Evolutionary conservation across 2,888 invertebrate genomes (phyloP).

Genomic region (Amphimallon solstitiale): DNA sequence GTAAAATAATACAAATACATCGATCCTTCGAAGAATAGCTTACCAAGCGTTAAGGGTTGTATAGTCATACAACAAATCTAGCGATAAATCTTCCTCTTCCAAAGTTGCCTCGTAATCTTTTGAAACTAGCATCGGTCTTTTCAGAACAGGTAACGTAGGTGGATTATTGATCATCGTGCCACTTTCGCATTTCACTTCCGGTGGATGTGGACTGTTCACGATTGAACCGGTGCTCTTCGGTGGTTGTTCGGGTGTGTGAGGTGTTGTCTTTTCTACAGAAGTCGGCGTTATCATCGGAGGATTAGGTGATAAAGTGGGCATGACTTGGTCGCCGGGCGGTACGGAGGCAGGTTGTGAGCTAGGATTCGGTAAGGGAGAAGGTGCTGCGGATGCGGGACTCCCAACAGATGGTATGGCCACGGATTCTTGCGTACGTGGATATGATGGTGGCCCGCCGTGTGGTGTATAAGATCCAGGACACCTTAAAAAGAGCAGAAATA

Average conservation of each 20-base stretch:
- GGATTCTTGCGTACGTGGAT: slow-evolving; percentile 69
- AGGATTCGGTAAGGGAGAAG: slow-evolving; percentile 77
- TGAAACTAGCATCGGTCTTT: slow-evolving; percentile 81
- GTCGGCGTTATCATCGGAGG: slow-evolving; percentile 63
- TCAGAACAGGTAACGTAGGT: slow-evolving; percentile 60
- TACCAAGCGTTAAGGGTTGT: slow-evolving; percentile 85
- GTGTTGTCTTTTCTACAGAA: slow-evolving; percentile 53
- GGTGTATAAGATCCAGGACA: slow-evolving; percentile 66
- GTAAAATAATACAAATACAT: background rate
- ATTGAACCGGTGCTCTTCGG: slow-evolving; percentile 53
- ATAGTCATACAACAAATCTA: slow-evolving; percentile 90
- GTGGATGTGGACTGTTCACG: slow-evolving; percentile 49
- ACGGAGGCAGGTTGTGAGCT: slow-evolving; percentile 78
- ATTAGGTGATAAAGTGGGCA: slow-evolving; percentile 80
- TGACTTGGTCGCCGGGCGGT: slow-evolving; percentile 72
- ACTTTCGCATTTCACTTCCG: slow-evolving; percentile 55
- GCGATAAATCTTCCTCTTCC: slow-evolving; percentile 81
- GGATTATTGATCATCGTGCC: slow-evolving; percentile 46
- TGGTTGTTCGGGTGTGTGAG: slow-evolving; percentile 46
- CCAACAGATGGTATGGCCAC: slow-evolving; percentile 70
- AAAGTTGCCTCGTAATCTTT: slow-evolving; percentile 83
- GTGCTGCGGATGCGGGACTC: slow-evolving; percentile 61
- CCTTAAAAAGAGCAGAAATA: slow-evolving; percentile 49
- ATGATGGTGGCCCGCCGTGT: slow-evolving; percentile 74
- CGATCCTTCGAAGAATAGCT: slow-evolving; percentile 57